Evolutionary conservation across 2,888 invertebrate species (phyloP), one percentile per base, ranked within the genome.

Genomic region (Nasonia oneida): DNA sequence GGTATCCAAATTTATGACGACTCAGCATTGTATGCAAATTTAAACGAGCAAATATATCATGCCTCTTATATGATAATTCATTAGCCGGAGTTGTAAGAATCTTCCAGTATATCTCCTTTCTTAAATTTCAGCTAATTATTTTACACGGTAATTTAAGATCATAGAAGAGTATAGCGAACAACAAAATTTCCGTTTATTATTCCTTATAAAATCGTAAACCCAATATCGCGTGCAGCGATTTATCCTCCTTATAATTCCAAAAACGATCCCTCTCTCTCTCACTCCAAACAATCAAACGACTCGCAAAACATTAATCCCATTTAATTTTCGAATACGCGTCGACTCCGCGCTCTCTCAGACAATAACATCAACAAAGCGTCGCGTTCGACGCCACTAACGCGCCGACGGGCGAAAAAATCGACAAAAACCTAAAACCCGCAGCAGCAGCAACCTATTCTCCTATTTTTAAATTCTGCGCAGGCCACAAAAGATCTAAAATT

Each of bases 401-500:
- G 14, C 67, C 15, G 8, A 3, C 29, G 12, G 15, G 14, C 2
- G 33, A 73, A 42, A 73, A n/a, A 39, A 39, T 8, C 4, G 18
- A 71, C 33, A 37, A 39, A n/a, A 37, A 39, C 10, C n/a, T 18
- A 39, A 39, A 39, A 2, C 39, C 71, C 39, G n/a, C 39, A 39
- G 37, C 71, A 2, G 37, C 33, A 33, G 15, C 39, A 71, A 18
- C 23, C 42, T 73, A 73, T 42, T 73, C 73, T 42, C 42, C n/a
- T 42, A 73, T 29, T 67, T 67, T 67, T 73, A 73, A 39, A 39
- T 23, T 42, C 42, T 23, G 73, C 39, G 42, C 42, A 47, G 73
- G 12, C 67, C 39, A 71, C 71, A 71, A 71, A 50, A 50, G 74
- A 50, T 75, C 74, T 75, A 75, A 75, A 75, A 75, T 75, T 75